phyloP scores from a whole-genome alignment of 2,113 vertebrate species.

The Lipophrys pholis region DNA sequence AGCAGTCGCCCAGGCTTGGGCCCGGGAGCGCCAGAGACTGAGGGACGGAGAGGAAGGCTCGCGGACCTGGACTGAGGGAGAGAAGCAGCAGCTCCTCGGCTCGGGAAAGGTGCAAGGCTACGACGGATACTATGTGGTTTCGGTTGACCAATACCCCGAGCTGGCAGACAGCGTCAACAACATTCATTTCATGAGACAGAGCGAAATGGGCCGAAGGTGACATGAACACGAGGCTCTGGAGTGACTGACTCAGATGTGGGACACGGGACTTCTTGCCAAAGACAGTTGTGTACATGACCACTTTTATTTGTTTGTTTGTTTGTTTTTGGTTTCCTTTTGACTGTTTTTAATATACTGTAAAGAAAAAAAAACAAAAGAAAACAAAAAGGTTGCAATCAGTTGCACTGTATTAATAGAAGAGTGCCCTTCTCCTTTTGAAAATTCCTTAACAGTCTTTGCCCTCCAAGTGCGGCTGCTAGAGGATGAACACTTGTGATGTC shows the following conservation, averaged over 20 bases:
- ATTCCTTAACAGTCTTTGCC: conserved; percentile 87
- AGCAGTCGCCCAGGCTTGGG: conserved; percentile 91
- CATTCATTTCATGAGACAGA: conserved; percentile 99
- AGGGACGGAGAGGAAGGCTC: conserved; percentile 95
- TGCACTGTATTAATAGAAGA: conserved; percentile 88
- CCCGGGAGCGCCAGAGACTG: conserved; percentile 92
- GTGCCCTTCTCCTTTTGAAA: conserved; percentile 82
- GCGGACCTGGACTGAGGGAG: conserved; percentile 94
- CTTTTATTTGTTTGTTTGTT: conserved; percentile 72
- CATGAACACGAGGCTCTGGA: conserved; percentile 81
- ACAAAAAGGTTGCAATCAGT: conserved; percentile 80
- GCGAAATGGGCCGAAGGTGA: conserved; percentile 99
- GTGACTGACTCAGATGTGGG: conserved; percentile 67
- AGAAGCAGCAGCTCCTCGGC: conserved; percentile 94
- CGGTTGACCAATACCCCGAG: conserved; percentile 97
- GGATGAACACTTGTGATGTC: conserved; percentile 85
- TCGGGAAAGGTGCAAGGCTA: conserved; percentile 94
- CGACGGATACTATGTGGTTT: conserved; percentile 94
- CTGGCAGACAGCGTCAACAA: conserved; percentile 97
- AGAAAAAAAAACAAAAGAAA: conserved; percentile 66
- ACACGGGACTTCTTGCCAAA: conserved; percentile 93
- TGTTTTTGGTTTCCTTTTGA: conserved; percentile 34
- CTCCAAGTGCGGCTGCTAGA: conserved; percentile 87
- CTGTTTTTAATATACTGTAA: conserved; percentile 81
- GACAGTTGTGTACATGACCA: conserved; percentile 96